Percentiles rank a stretch among this genome's conserved stretches.
phyloP scores from a whole-genome alignment of 2,888 invertebrate genomes.

The Tipula confusa region DNA sequence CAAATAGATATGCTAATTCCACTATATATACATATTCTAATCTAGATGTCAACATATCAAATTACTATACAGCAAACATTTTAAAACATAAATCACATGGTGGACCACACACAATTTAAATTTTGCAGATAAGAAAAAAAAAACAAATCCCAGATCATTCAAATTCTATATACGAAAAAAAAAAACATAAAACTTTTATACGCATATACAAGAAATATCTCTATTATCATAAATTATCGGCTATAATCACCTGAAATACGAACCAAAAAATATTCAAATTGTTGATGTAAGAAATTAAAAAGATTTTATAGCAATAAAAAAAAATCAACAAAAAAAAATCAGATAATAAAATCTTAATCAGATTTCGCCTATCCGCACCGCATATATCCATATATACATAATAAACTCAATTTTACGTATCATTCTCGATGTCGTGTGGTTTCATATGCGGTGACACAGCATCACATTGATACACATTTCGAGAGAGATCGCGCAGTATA shows the following conservation, averaged over 20 bases:
- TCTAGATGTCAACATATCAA: neutral
- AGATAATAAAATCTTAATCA: conserved; percentile 3
- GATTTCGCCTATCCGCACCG: neutral
- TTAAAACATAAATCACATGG: neutral
- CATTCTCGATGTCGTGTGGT: neutral
- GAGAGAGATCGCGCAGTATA: too few relatives aligned
- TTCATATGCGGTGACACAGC: neutral
- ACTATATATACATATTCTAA: neutral
- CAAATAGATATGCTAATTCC: neutral
- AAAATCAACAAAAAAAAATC: neutral
- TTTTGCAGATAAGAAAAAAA: neutral
- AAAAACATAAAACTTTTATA: neutral
- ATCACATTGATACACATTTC: neutral
- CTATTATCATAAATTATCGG: neutral
- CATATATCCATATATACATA: neutral
- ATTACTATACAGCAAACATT: neutral
- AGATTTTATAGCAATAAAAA: neutral
- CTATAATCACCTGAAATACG: neutral
- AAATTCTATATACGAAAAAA: neutral
- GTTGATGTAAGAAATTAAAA: neutral
- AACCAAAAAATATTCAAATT: neutral
- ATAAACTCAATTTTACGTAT: neutral
- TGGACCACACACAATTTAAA: neutral
- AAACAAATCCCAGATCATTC: neutral
- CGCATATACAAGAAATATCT: neutral